Base-by-base conservation (phyloP, 2,113 vertebrate species). In the Pelobates fuscus region DNA sequence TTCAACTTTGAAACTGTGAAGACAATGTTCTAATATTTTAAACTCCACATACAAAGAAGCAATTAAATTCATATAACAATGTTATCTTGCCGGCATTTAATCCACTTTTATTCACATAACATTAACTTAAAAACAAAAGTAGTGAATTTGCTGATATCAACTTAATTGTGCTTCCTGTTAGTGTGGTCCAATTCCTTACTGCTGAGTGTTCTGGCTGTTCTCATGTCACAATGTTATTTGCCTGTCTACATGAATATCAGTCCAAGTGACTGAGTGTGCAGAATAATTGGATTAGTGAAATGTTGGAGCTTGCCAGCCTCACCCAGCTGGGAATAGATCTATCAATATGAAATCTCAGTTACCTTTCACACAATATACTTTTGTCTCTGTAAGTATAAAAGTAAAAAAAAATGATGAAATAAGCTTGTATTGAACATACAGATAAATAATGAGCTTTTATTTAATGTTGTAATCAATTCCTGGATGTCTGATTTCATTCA, bases 221-320 rank as follows among this genome's bases (percentile, higher is more conserved):
- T 25, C 25, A 26, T 15, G n/a, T 24, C 44, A 41, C 46, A 54
- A 29, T 68, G 49, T 68, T 68, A 68, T 68, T 68, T 68, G 46
- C 27, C 66, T 68, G 66, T 46, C 27, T 68, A 55, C 66, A 11
- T 52, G 26, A 55, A 55, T 18, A 68, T 68, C 46, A 21, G n/a
- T 10, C 66, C 66, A 68, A 55, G 26, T 26, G 49, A 52, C 49
- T 55, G 46, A 32, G 49, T 68, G n/a, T n/a, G 26, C 66, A 68
- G 29, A 68, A 68, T 68, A 68, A 55, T 68, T 68, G 46, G 66
- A 44, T 68, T 68, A 68, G 62, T 44, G 32, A 65, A 24, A 11
- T 25, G 18, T 32, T 23, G 27, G 12, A 30, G 20, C 66, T 55
- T 68, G 29, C 66, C 20, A 5, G 18, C n/a, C 29, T 54, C n/a